These are phyloP conservation scores for Drosophila niveifrons DNA, from an alignment of 2,888 invertebrate genomes.

Conservation along the genomic window DNA sequence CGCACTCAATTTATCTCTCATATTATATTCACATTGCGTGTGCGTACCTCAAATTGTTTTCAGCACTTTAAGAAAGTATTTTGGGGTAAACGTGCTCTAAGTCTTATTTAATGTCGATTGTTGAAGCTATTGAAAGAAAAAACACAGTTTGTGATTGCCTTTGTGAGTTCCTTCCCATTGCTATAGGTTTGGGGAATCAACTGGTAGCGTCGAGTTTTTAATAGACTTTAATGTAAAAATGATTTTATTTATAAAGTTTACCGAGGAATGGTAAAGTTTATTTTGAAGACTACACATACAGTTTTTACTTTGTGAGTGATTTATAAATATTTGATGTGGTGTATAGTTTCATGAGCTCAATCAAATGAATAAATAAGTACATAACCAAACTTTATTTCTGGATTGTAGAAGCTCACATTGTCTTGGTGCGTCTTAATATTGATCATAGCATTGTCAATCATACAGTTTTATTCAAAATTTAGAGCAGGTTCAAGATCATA, in stretches of 20 bases:
- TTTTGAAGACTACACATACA: not conserved
- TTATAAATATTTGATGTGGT: no score
- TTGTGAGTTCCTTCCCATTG: not conserved
- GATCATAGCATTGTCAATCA: no score
- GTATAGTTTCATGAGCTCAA: no score
- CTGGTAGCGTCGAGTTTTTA: not conserved
- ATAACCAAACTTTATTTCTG: no score
- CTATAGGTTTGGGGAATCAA: no score
- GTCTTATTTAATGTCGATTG: constrained; percentile 47
- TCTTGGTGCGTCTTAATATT: no score
- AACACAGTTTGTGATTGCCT: constrained; percentile 8
- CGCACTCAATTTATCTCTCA: constrained; percentile 66
- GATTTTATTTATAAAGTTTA: not conserved
- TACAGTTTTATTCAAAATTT: no score
- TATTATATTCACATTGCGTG: constrained; percentile 74
- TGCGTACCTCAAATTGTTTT: constrained; percentile 59
- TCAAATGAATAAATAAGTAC: no score
- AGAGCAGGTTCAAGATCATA: no score
- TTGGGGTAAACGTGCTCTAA: constrained; percentile 17
- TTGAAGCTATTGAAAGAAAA: constrained; percentile 25
- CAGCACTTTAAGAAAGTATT: constrained; percentile 50
- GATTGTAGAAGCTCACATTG: no score
- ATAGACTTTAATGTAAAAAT: not conserved
- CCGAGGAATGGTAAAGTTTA: not conserved
- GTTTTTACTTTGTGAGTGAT: no score